A percentile compares a stretch with the other conserved stretches of the same genome.
phyloP scores from a whole-genome alignment of 2,797 vertebrate species.

The Ceryle rudis region DNA sequence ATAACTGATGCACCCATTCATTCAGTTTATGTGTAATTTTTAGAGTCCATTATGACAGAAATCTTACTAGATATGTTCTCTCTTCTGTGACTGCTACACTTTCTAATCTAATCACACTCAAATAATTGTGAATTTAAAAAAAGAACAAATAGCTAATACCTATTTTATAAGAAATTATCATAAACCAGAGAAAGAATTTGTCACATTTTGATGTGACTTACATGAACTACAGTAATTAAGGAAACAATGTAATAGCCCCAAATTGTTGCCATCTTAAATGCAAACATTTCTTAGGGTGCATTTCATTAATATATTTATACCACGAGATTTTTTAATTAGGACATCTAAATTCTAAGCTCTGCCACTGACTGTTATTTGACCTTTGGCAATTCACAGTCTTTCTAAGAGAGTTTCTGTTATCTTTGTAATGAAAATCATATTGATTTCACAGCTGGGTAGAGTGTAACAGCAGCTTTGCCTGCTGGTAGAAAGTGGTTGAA shows the following conservation, averaged over 20 bases:
- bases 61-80: neutral
- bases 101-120: neutral
- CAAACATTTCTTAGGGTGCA: constrained; percentile 49
- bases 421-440: constrained; percentile 76
- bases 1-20: constrained; percentile 23
- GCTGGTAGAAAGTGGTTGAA: constrained; percentile 63
- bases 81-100: neutral
- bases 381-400: constrained; percentile 71
- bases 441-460: constrained; percentile 73
- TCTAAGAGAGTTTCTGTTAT: constrained; percentile 71
- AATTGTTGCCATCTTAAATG: constrained; percentile 33
- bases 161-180: neutral
- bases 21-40: neutral
- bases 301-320: constrained; percentile 67
- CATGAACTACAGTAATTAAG: constrained; percentile 31
- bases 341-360: constrained; percentile 65
- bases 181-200: neutral
- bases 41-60: neutral
- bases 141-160: neutral
- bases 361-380: constrained; percentile 69
- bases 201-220: neutral
- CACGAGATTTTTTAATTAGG: constrained; percentile 66
- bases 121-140: constrained; percentile 13
- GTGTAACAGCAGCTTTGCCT: constrained; percentile 69
- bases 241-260: constrained; percentile 15